Evolutionary conservation across 2,113 vertebrate genomes (phyloP), one percentile per base, ranked within the genome.

Genomic region (Gymnobelideus leadbeateri): DNA sequence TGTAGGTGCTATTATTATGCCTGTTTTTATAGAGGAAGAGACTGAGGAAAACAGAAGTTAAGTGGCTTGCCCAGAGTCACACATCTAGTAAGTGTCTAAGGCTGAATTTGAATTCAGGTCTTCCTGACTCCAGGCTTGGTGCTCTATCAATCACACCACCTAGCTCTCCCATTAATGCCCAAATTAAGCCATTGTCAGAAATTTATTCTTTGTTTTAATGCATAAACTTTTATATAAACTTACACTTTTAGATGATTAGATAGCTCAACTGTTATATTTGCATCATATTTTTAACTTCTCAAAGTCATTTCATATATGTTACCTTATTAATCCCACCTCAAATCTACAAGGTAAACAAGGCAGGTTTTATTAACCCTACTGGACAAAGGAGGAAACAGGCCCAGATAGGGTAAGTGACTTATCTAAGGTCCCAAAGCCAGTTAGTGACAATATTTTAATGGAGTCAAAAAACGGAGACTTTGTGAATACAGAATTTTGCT

Each of bases 401-500:
- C 14, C 68, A n/a, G 16, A 19, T 37, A 31, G 37, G 37, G 37
- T 77, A n/a, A 77, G 3, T 77, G 37, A 77, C 14, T 77, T 77
- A n/a, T 6, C 68, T n/a, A n/a, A 77, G 68, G 37, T 77, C 68
- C 16, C 37, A n/a, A n/a, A 43, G 68, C 19, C n/a, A 84, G 37
- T n/a, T 43, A n/a, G 16, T 84, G 61, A 68, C 11, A 37, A 21
- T 51, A 94, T 95, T 97, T 97, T 96, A 96, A 90, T 95, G 96
- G 89, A 94, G 89, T 96, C 37, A 96, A 92, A 95, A 96, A 97
- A 96, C 12, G 92, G 91, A 51, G 8, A 25, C 77, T 95, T 96
- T 93, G 49, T 95, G 96, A 98, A 95, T 89, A 92, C 94, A 96
- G 95, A 95, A 93, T 97, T 97, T 97, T 98, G 31, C 92, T 96